These are phyloP conservation scores for Xerus inauris DNA, from an alignment of 2,113 vertebrate species.

Conservation along the genomic window DNA sequence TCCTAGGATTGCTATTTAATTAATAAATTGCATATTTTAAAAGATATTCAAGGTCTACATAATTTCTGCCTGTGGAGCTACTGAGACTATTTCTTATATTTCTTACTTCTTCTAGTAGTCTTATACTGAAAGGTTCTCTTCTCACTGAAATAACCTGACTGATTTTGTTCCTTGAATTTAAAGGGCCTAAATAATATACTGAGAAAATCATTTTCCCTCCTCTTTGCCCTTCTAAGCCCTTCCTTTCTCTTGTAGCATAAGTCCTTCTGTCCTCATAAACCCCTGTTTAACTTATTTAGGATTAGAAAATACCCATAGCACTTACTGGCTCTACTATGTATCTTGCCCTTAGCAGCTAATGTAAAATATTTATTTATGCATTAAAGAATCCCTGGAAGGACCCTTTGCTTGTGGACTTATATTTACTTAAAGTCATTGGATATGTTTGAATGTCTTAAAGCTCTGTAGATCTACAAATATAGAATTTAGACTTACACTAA, in stretches of 20 bases:
- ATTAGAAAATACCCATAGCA: neutral
- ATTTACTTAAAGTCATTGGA: neutral
- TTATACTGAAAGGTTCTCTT: neutral
- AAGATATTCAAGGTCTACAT: neutral
- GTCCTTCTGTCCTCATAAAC: neutral
- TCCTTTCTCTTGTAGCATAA: neutral
- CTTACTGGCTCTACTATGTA: neutral
- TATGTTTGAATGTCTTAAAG: neutral
- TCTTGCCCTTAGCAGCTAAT: neutral
- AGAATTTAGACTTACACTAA: constrained; percentile 24
- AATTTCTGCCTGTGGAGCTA: neutral
- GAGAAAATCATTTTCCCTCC: neutral
- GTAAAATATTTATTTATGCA: constrained; percentile 50
- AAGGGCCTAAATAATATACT: neutral
- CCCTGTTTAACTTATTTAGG: neutral
- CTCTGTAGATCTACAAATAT: constrained; percentile 29
- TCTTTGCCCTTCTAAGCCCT: constrained; percentile 31
- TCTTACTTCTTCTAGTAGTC: neutral
- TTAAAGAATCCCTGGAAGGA: neutral
- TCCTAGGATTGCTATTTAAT: constrained; percentile 17
- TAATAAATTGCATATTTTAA: constrained; percentile 21
- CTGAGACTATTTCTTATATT: neutral
- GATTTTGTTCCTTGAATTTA: constrained; percentile 8
- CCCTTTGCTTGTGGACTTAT: neutral
- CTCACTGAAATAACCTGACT: neutral